Evolutionary conservation across 2,113 vertebrate genomes (phyloP), one percentile per base, ranked within the genome.

Genomic region (Psittacus erithacus): DNA sequence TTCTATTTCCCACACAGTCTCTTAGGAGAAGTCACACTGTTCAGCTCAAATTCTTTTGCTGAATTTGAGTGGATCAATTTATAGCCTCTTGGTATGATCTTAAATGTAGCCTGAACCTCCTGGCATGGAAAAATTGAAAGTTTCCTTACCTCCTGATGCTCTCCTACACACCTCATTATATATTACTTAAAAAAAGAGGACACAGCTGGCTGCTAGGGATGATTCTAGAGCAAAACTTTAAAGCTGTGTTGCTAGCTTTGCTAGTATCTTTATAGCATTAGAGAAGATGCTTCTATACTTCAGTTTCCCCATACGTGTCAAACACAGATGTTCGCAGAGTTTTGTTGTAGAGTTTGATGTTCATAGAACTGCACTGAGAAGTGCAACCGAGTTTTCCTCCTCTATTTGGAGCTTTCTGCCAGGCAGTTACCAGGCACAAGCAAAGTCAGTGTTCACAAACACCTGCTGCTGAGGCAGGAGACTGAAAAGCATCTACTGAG

Each of bases 11-110:
- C 71, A 79, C 63, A 49, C 8, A 55, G 35, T 55, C 65, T 94
- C 85, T 70, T 65, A 88, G 62, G 73, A 96, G 93, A 97, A 87
- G 60, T 71, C 82, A 92, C 43, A 62, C 39, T 18, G 57, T 57
- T 88, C 59, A 52, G 52, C 77, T 75, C 29, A 88, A 70, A 82
- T n/a, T 41, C 67, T 75, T 89, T 39, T 68, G 75, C 85, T 73
- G 88, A 13, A 69, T 93, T 86, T 82, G 44, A 92, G 62, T 23
- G 95, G 53, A 86, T 52, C 43, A 57, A 28, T 77, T 85, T 73
- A 86, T 53, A 49, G 17, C 14, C 44, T 93, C 50, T 91, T 50
- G 80, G 46, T 39, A 69, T 17, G 64, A 91, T 31, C 63, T 78
- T 93, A 97, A 94, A 88, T 6, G 9, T 11, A 53, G 25, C 11